These are phyloP conservation scores for Gymnopithys bicolor DNA, from an alignment of 2,797 vertebrate species.

Conservation along the genomic window DNA sequence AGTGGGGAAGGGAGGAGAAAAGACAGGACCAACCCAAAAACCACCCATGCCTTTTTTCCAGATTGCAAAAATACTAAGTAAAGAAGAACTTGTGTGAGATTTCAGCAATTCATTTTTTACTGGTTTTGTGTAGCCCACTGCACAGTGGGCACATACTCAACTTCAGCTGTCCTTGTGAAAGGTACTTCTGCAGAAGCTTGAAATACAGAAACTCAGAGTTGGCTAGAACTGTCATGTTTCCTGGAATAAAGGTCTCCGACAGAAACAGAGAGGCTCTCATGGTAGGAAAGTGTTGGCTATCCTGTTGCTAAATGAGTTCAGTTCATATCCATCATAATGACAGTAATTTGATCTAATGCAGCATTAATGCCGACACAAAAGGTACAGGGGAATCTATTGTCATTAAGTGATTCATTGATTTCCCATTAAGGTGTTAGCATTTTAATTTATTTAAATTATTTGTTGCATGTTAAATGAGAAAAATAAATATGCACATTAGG, in stretches of 20 bases:
- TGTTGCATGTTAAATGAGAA: slow-evolving; percentile 41
- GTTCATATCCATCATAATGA: slow-evolving; percentile 41
- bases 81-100: neutral
- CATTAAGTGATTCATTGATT: slow-evolving; percentile 61
- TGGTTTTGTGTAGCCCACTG: neutral
- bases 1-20: fast-evolving
- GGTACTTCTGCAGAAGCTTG: neutral
- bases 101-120: neutral
- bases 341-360: slow-evolving; percentile 47
- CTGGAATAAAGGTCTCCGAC: neutral
- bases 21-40: neutral
- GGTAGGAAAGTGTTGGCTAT: neutral
- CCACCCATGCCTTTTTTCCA: neutral
- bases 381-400: slow-evolving; percentile 23
- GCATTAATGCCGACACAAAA: slow-evolving; percentile 48
- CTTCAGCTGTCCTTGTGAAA: neutral
- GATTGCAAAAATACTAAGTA: neutral
- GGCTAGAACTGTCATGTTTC: neutral
- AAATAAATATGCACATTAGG: neutral
- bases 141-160: neutral
- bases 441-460: slow-evolving; percentile 65
- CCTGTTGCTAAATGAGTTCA: slow-evolving; percentile 18
- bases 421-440: slow-evolving; percentile 27
- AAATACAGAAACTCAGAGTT: neutral
- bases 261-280: neutral